Evolutionary conservation across 1,140 invertebrate species (phyloP).

Genomic region (Zaprionus lachaisei): DNA sequence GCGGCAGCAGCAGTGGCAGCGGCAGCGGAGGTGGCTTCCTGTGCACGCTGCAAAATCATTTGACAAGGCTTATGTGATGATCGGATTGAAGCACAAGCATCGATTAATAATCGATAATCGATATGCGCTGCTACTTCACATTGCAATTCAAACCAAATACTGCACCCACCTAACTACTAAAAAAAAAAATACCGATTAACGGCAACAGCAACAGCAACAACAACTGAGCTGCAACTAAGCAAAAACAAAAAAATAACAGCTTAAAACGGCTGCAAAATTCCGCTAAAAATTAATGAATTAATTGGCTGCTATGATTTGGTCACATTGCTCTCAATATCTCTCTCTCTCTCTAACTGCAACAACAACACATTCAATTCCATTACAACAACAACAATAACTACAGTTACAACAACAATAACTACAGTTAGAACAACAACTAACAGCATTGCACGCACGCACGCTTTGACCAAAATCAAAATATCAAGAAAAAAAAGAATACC

Average conservation of each 20-base stretch:
- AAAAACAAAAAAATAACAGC: slow-evolving; percentile 10
- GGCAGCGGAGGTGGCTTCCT: slow-evolving; percentile 65
- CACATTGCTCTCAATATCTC: slow-evolving; percentile 53
- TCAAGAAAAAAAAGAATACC: slow-evolving; percentile 23
- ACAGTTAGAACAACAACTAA: slow-evolving; percentile 22
- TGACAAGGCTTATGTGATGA: slow-evolving; percentile 80
- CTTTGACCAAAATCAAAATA: slow-evolving; percentile 29
- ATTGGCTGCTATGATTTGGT: slow-evolving; percentile 77
- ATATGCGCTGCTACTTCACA: slow-evolving; percentile 20
- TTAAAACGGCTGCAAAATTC: slow-evolving; percentile 38
- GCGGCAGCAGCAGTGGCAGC: slow-evolving; percentile 65
- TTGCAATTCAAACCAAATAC: slow-evolving; percentile 41
- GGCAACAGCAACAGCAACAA: slow-evolving; percentile 21
- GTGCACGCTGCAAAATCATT: slow-evolving; percentile 77
- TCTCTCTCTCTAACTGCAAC: neutral
- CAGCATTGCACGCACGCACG: slow-evolving; percentile 60
- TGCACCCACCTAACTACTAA: slow-evolving; percentile 44
- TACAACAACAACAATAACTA: slow-evolving; percentile 48
- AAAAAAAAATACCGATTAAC: slow-evolving; percentile 2
- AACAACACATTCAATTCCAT: slow-evolving; percentile 27
- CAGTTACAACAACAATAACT: slow-evolving; percentile 33
- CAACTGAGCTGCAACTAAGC: slow-evolving; percentile 25
- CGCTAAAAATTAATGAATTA: slow-evolving; percentile 36
- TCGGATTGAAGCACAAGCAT: slow-evolving; percentile 11
- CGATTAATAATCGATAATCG: slow-evolving; percentile 22